Conservation (phyloP, 2,797 vertebrate species). For the Brachyalestes nurse region DNA sequence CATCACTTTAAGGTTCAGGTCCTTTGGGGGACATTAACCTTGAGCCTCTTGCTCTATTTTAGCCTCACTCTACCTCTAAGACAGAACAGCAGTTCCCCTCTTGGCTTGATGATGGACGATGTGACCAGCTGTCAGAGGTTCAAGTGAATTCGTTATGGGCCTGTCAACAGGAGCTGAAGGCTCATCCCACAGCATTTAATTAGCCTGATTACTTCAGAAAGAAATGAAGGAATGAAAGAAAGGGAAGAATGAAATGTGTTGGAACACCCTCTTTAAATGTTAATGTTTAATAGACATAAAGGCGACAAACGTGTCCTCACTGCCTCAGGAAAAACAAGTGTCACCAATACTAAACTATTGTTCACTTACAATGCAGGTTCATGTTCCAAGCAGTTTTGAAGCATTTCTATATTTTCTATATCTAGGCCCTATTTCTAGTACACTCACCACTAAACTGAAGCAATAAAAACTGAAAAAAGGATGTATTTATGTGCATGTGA, state of each 20-base stretch:
- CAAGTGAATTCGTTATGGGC: slow-evolving; percentile 42
- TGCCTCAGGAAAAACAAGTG: too few species aligned
- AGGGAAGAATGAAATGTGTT: not conserved
- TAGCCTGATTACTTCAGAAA: slow-evolving; percentile 30
- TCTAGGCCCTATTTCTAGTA: too few species aligned
- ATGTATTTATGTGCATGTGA: too few species aligned
- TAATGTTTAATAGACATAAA: too few species aligned
- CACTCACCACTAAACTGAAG: too few species aligned
- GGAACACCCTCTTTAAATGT: not conserved
- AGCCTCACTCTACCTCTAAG: slow-evolving; percentile 35
- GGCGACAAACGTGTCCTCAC: too few species aligned
- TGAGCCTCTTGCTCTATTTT: slow-evolving; percentile 21
- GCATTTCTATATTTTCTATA: too few species aligned
- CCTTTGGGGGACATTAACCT: not conserved
- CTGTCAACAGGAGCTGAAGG: slow-evolving; percentile 27
- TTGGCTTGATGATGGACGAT: slow-evolving; percentile 41
- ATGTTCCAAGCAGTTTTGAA: too few species aligned
- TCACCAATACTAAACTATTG: too few species aligned
- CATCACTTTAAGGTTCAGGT: not conserved
- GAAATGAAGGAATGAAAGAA: too few species aligned
- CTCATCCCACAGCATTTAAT: slow-evolving; percentile 29
- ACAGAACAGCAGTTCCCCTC: slow-evolving; percentile 11
- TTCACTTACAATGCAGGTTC: too few species aligned
- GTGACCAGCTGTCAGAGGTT: slow-evolving; percentile 46
- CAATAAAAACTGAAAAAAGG: too few species aligned